A percentile compares a stretch with the other conserved stretches of the same genome.
Conservation (phyloP, 2,113 vertebrate genomes). For the Antechinus stuartii region DNA sequence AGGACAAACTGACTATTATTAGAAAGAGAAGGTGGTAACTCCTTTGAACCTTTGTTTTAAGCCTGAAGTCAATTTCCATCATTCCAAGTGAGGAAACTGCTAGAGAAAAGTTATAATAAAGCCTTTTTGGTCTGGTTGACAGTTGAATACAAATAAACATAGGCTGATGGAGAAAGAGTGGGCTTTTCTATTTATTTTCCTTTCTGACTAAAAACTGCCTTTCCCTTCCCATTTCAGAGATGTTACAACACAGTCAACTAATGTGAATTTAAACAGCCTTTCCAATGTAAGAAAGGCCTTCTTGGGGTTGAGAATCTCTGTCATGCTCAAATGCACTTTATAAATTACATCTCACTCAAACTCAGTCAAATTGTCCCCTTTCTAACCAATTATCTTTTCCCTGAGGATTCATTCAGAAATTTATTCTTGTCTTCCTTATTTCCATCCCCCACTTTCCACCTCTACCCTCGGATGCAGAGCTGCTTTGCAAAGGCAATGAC, state of each 20-base stretch:
- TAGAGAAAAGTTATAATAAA: conserved; percentile 33
- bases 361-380: conserved; percentile 3
- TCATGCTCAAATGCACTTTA: conserved; percentile 36
- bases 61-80: neutral
- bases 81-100: neutral
- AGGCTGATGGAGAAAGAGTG: neutral
- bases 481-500: neutral
- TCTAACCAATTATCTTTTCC: neutral
- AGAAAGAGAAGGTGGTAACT: neutral
- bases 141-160: conserved; percentile 13
- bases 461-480: neutral
- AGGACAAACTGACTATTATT: neutral
- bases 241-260: conserved; percentile 11
- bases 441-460: neutral
- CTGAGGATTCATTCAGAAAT: neutral
- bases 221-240: conserved; percentile 39
- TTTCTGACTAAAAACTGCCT: conserved; percentile 48
- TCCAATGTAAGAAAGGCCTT: conserved; percentile 9
- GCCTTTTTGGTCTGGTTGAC: conserved; percentile 14
- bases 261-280: conserved; percentile 53
- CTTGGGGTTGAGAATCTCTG: conserved; percentile 42
- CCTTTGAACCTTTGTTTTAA: conserved; percentile 36
- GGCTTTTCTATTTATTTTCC: conserved; percentile 44
- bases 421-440: neutral
- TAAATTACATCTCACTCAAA: conserved; percentile 2